phyloP scores from a whole-genome alignment of 2,888 invertebrate species.

The Bhutanitis thaidina region DNA sequence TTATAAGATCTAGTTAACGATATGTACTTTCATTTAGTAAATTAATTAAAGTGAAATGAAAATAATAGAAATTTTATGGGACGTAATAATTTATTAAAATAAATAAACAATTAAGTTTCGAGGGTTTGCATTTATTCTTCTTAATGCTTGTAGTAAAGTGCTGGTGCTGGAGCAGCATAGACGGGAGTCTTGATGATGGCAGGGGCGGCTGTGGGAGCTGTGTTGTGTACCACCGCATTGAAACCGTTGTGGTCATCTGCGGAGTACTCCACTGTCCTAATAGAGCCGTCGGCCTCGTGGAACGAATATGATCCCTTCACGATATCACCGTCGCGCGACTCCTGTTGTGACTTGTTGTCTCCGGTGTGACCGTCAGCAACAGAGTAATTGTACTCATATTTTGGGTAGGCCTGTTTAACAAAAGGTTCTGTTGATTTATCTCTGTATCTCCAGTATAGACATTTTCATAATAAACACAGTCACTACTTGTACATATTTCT shows the following conservation, averaged over 20 bases:
- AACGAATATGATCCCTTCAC: slow-evolving; percentile 73
- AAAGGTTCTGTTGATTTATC: slow-evolving; percentile 12
- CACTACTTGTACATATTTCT: too few relatives aligned
- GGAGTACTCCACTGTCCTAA: slow-evolving; percentile 71
- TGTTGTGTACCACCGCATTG: slow-evolving; percentile 59
- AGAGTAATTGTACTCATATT: slow-evolving; percentile 70
- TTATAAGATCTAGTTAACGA: too few relatives aligned
- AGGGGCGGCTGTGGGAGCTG: slow-evolving; percentile 49
- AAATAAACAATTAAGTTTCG: too few relatives aligned
- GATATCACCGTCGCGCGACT: slow-evolving; percentile 68
- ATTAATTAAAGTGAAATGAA: too few relatives aligned
- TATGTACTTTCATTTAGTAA: too few relatives aligned
- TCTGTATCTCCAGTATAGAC: too few relatives aligned
- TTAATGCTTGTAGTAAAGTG: slow-evolving; percentile 44
- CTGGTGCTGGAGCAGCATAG: slow-evolving; percentile 36
- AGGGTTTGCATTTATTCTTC: too few relatives aligned
- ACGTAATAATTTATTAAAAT: too few relatives aligned
- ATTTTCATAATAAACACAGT: too few relatives aligned
- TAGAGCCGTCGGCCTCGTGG: slow-evolving; percentile 71
- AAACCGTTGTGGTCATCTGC: slow-evolving; percentile 71
- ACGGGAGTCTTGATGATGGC: slow-evolving; percentile 37
- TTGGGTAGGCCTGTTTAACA: slow-evolving; percentile 44
- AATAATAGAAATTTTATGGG: too few relatives aligned
- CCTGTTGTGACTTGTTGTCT: slow-evolving; percentile 73
- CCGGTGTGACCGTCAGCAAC: slow-evolving; percentile 75